Base-by-base conservation (phyloP, 2,113 vertebrate species). In the Todiramphus saurophagus region DNA sequence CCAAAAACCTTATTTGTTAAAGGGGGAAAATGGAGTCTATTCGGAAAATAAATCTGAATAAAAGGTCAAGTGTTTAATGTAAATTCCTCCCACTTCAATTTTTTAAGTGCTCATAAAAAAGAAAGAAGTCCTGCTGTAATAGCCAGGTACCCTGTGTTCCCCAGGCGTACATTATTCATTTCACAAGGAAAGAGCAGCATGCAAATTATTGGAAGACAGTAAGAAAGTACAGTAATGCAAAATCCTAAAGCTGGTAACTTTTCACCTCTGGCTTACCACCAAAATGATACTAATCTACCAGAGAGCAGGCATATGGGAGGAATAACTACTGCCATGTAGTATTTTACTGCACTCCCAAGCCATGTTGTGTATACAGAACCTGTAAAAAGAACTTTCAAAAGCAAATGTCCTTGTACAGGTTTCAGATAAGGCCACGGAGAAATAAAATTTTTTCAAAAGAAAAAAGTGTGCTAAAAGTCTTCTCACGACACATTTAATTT, bases 1-100 rank as follows among this genome's bases (percentile, higher is more conserved):
- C 50, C 24, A 33, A 83, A 93, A 58, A 12, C 5, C 30, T 62
- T 39, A 25, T 30, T 21, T 44, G 16, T 16, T 69, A 2, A 27
- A 28, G 21, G 23, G 6, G 5, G 41, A 31, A 11, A 55, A 62
- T 50, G 0, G 0, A 83, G 9, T 21, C 41, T 50, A 39, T 28
- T 81, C 37, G 31, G 33, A 67, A 92, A 44, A 23, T 5, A 81
- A 87, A 67, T 46, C 35, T 35, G 37, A 83, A 83, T 77, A 75
- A 76, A 78, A 77, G 2, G 17, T 50, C 8, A 68, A 56, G 14
- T 13, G 9, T 35, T 95, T 78, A 37, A 84, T 5, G 16, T 35
- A 82, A 75, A 70, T 27, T 4, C 11, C 5, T 25, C 18, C 27
- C 17, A 5, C 9, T 64, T 2, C 11, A 5, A 0, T 21, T 80